Base-by-base conservation (phyloP, 2,113 vertebrate genomes). In the Colistium nudipinnis region DNA sequence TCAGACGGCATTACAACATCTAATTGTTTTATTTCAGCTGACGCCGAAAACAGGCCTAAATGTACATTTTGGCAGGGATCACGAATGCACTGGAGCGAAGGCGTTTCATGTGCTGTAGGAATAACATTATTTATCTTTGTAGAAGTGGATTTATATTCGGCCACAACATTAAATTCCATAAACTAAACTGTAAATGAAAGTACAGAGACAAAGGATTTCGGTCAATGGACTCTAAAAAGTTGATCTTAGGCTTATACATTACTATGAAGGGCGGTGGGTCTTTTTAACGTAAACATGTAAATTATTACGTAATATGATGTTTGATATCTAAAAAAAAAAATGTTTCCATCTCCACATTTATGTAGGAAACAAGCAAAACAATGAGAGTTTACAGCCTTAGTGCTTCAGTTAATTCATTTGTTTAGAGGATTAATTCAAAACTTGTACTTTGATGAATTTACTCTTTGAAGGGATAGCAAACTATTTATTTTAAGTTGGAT, bases 1-100 rank as follows among this genome's bases (percentile, higher is more conserved):
- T 78, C 68, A 72, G 43, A 72, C 47, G 51, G 41, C 11, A 55
- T 47, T 19, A 71, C 56, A 62, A 48, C 62, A 47, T 35, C 66
- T 68, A 33, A 64, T 66, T 54, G 19, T 54, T 38, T 72, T 77
- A 33, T 75, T 80, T 49, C 17, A 33, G 47, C 16, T 3, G 51
- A 51, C 11, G 31, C 2, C 33, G 28, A 16, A n/a, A 60, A 43
- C 17, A 10, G 25, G 41, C 30, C 30, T 4, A 31, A 31, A n/a
- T n/a, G n/a, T n/a, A n/a, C n/a, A n/a, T n/a, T n/a, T n/a, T n/a
- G n/a, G n/a, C n/a, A n/a, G 61, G 27, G 38, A 11, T 20, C 9
- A 24, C 19, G 30, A 28, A 60, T 45, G 30, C 48, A 27, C 48
- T 16, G 49, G 31, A 31, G 30, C 30, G 4, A n/a, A n/a, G n/a